A percentile compares a stretch with the other conserved stretches of the same genome.
phyloP scores from a whole-genome alignment of 2,888 invertebrate species.

The Luperina nickerlii region DNA sequence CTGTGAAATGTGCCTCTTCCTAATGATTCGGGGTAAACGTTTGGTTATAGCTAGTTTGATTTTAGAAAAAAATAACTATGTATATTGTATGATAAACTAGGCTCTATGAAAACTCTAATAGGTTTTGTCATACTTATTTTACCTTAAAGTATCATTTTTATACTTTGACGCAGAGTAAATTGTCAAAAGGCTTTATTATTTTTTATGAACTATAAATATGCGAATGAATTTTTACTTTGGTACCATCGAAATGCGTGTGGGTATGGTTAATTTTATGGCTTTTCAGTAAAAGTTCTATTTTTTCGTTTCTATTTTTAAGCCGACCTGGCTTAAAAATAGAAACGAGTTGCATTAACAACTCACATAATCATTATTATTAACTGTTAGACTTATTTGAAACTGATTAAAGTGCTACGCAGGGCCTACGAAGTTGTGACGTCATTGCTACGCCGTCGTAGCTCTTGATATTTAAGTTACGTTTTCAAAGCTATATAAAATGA shows the following conservation, averaged over 20 bases:
- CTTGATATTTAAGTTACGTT: conserved; percentile 29
- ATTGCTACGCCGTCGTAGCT: conserved; percentile 3
- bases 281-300: not conserved
- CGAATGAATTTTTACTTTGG: not conserved
- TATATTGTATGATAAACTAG: not conserved
- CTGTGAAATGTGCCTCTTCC: not conserved
- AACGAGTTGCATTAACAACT: not conserved
- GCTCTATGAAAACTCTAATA: conserved; percentile 8
- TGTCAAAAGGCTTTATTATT: not conserved
- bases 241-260: not conserved
- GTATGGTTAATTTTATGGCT: not conserved
- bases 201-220: conserved; percentile 3
- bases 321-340: not conserved
- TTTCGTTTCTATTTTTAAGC: too few relatives aligned
- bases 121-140: not conserved
- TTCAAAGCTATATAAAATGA: conserved; percentile 34
- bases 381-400: not conserved
- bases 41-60: not conserved
- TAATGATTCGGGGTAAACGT: too few relatives aligned
- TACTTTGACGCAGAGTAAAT: conserved; percentile 1
- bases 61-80: too few relatives aligned
- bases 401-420: conserved; percentile 12
- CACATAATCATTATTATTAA: conserved; percentile 3
- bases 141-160: not conserved
- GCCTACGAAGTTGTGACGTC: conserved; percentile 35